Conservation (phyloP, 1,140 invertebrate species). For the Drosophila insularis region DNA sequence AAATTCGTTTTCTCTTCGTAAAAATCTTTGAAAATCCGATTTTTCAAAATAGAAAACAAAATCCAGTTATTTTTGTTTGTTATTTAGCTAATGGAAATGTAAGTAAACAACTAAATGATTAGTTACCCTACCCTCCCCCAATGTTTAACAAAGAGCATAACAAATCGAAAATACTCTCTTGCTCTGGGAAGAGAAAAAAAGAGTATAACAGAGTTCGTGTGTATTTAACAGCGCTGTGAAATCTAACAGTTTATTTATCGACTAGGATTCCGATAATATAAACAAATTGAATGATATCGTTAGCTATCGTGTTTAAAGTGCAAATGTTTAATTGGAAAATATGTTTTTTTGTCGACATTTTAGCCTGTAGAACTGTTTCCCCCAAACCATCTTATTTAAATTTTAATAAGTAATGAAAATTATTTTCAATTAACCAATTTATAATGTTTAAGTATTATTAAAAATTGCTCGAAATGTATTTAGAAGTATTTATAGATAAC, state of each 20-base stretch:
- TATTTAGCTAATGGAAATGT: not conserved
- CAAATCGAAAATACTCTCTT: conserved; percentile 1
- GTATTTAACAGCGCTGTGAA: conserved; percentile 4
- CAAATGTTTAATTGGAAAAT: too few species aligned
- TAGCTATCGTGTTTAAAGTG: not conserved
- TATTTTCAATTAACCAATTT: too few species aligned
- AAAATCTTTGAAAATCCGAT: not conserved
- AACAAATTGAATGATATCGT: not conserved
- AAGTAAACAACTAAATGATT: not conserved
- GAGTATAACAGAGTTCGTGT: not conserved
- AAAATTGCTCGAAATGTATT: too few species aligned
- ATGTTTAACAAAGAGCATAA: conserved; percentile 4
- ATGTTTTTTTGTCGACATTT: too few species aligned
- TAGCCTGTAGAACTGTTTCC: too few species aligned
- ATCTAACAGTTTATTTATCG: not conserved
- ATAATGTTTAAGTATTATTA: too few species aligned
- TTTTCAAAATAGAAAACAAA: not conserved
- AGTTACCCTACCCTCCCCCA: conserved; percentile 1
- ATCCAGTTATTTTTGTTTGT: not conserved
- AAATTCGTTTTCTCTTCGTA: not conserved
- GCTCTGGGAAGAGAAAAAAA: not conserved
- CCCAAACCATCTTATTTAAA: too few species aligned
- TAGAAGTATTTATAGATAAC: too few species aligned
- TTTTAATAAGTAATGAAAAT: too few species aligned
- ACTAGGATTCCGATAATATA: not conserved